Percentiles rank a stretch among this genome's conserved stretches.
These are phyloP conservation scores for Nomada ferruginata DNA, from an alignment of 2,888 invertebrate species.

Conservation along the genomic window DNA sequence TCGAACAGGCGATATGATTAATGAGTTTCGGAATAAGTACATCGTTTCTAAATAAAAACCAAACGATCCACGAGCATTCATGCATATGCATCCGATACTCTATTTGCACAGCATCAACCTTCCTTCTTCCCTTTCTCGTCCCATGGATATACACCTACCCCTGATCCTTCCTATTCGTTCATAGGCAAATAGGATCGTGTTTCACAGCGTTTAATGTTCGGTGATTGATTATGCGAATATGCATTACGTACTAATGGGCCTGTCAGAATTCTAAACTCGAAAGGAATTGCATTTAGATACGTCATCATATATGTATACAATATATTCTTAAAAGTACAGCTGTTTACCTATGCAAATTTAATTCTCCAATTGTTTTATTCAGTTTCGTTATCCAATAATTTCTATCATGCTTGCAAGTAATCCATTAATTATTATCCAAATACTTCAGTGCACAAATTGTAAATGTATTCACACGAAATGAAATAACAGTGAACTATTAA, in stretches of 20 bases:
- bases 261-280: constrained; percentile 23
- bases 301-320: constrained; percentile 17
- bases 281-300: constrained; percentile 25
- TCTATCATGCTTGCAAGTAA: too few species aligned
- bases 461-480: not conserved
- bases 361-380: too few species aligned
- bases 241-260: constrained; percentile 75
- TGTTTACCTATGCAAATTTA: not conserved
- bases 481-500: not conserved
- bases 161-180: constrained; percentile 41
- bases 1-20: constrained; percentile 44
- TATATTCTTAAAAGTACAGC: not conserved
- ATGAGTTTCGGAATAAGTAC: constrained; percentile 32
- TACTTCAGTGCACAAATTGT: too few species aligned
- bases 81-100: constrained; percentile 61
- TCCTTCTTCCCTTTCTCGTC: constrained; percentile 28
- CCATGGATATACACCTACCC: constrained; percentile 22
- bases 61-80: constrained; percentile 37
- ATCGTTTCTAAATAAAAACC: constrained; percentile 39
- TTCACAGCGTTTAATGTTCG: constrained; percentile 73
- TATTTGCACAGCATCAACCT: constrained; percentile 61
- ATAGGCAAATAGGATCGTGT: constrained; percentile 79
- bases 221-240: constrained; percentile 80
- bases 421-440: too few species aligned
- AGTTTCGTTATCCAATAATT: too few species aligned